Percentiles rank a stretch among this genome's conserved stretches.
These are phyloP conservation scores for Poicephalus gulielmi DNA, from an alignment of 2,113 vertebrate genomes.

Conservation along the genomic window DNA sequence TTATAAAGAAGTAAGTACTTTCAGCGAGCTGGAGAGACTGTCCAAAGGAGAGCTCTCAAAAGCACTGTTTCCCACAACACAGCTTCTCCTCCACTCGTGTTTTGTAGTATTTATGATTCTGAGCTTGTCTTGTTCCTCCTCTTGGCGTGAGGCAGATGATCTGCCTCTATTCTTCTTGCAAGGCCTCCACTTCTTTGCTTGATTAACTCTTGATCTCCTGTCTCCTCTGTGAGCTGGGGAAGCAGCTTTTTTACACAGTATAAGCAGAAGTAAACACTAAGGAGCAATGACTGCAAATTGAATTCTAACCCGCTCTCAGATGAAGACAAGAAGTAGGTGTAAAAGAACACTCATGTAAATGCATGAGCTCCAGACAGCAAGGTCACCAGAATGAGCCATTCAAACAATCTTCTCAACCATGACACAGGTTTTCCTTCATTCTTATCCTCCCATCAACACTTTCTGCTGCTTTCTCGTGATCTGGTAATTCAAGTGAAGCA, in stretches of 20 bases:
- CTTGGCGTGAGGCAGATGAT: not conserved
- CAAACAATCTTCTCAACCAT: not conserved
- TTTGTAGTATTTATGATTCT: not conserved
- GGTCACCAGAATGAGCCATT: not conserved
- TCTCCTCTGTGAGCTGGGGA: not conserved
- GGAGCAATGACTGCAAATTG: not conserved
- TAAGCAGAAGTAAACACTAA: not conserved
- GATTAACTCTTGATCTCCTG: not conserved
- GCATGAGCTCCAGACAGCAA: not conserved
- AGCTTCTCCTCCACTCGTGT: not conserved
- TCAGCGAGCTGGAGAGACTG: not conserved
- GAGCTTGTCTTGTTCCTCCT: not conserved
- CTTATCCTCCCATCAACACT: not conserved
- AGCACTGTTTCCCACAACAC: not conserved
- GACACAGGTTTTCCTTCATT: not conserved
- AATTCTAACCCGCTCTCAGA: not conserved
- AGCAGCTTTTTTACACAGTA: fast-evolving
- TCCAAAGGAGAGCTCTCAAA: not conserved
- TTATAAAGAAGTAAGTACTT: not conserved
- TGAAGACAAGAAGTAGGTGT: not conserved
- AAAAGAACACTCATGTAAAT: not conserved
- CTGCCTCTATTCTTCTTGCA: not conserved
- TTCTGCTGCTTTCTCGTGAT: not conserved
- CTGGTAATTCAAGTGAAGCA: not conserved
- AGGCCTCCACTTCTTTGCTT: not conserved